Conservation (phyloP, 2,797 vertebrate genomes). For the Hippopotamyrus pictus region DNA sequence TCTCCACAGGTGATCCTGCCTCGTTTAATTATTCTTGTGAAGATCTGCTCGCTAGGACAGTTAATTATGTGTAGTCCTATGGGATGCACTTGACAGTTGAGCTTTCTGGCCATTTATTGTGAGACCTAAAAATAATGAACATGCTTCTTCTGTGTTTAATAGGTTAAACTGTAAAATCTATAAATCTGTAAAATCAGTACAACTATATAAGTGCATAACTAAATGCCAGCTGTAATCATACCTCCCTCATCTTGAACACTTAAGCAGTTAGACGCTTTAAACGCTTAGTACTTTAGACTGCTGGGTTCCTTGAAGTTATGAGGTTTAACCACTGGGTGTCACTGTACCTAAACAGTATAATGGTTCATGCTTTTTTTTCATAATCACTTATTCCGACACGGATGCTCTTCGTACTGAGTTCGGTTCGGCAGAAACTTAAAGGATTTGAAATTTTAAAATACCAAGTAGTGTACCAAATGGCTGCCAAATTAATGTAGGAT, state of each 20-base stretch:
- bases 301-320: neutral
- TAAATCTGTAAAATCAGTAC: neutral
- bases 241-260: neutral
- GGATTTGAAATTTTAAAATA: neutral
- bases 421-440: neutral
- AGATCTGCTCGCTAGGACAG: slow-evolving; percentile 3
- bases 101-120: neutral
- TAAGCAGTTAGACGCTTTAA: neutral
- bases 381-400: neutral
- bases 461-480: neutral
- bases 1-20: neutral
- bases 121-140: neutral
- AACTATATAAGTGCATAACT: neutral
- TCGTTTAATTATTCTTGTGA: slow-evolving; percentile 12
- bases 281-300: neutral
- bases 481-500: neutral
- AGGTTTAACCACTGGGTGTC: neutral
- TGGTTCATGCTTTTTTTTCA: neutral
- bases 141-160: neutral
- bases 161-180: neutral
- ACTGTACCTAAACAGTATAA: neutral
- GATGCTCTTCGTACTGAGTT: neutral
- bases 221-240: neutral
- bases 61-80: neutral
- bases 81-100: neutral